Evolutionary conservation across 2,797 vertebrate species (phyloP).

Genomic region (Coracias cyanogaster): DNA sequence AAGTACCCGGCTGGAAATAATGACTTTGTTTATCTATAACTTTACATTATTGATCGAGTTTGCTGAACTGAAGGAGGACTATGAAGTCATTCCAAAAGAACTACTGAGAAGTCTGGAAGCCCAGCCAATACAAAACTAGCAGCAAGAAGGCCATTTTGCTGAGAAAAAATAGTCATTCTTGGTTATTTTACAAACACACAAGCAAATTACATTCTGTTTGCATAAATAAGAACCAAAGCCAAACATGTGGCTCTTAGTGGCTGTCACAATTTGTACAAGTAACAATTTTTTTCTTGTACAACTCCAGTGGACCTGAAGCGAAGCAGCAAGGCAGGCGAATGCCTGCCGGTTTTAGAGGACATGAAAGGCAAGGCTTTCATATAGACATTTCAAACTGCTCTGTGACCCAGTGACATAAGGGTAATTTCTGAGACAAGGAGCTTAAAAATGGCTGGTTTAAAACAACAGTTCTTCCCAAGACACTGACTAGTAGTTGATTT

Average conservation of each 20-base stretch:
- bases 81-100: conserved; percentile 13
- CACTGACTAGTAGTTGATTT: not conserved
- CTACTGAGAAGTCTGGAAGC: not conserved
- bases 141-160: not conserved
- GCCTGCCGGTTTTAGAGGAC: not conserved
- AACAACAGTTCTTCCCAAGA: not conserved
- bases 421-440: not conserved
- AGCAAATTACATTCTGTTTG: not conserved
- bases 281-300: not conserved
- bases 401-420: not conserved
- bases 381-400: not conserved
- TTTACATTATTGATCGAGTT: conserved; percentile 39
- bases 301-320: not conserved
- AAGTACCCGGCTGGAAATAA: conserved; percentile 22
- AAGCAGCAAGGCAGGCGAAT: not conserved
- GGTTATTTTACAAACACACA: conserved; percentile 23
- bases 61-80: conserved; percentile 29
- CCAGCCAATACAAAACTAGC: not conserved
- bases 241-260: not conserved
- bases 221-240: not conserved
- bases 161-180: conserved; percentile 28
- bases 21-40: conserved; percentile 49
- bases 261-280: not conserved
- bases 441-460: not conserved
- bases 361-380: not conserved